Evolutionary conservation across 2,113 vertebrate species (phyloP).

Genomic region (Plecotus auritus): DNA sequence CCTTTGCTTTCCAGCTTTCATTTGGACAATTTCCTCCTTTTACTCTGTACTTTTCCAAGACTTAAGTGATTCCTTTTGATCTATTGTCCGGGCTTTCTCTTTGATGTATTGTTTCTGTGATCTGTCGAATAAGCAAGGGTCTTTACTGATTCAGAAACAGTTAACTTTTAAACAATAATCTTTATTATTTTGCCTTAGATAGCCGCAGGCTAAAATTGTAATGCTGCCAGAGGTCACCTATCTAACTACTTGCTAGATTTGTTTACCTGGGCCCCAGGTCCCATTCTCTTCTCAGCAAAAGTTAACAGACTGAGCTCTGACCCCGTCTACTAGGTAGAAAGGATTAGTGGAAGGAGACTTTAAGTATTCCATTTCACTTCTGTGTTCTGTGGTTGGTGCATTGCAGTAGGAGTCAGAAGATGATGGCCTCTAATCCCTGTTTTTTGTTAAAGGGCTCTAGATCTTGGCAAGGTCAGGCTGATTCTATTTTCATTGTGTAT

Average conservation of each 20-base stretch:
- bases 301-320: background rate
- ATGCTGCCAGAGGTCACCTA: background rate
- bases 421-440: background rate
- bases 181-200: background rate
- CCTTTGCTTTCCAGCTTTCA: background rate
- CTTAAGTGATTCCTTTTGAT: background rate
- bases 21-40: background rate
- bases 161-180: background rate
- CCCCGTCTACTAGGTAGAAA: background rate
- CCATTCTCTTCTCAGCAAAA: background rate
- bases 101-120: background rate
- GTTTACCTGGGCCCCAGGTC: background rate
- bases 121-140: background rate
- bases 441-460: background rate
- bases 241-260: background rate
- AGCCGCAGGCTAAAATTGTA: background rate
- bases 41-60: background rate
- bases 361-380: background rate
- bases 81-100: background rate
- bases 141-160: constrained; percentile 7
- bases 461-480: background rate
- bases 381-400: background rate
- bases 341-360: background rate
- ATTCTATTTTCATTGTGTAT: background rate
- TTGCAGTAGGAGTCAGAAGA: background rate